These are phyloP conservation scores for Scaptomyza cyrtandrae DNA, from an alignment of 2,888 invertebrate species.

Conservation along the genomic window DNA sequence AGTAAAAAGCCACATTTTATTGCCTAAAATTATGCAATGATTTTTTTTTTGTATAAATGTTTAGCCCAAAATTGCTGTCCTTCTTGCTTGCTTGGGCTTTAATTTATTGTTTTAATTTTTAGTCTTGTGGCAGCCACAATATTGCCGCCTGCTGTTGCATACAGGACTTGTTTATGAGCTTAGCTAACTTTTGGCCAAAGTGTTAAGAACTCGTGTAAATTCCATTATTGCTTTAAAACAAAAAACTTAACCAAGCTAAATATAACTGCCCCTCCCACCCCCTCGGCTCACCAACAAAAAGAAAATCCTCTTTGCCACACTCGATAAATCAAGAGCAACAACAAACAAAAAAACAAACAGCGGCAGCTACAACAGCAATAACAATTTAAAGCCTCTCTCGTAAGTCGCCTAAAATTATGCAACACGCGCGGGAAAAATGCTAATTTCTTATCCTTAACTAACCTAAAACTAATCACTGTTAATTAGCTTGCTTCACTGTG, in stretches of 20 bases:
- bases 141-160: conserved; percentile 46
- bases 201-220: conserved; percentile 78
- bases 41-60: conserved; percentile 4
- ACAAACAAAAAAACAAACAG: conserved; percentile 7
- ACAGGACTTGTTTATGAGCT: conserved; percentile 16
- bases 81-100: conserved; percentile 11
- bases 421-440: conserved; percentile 66
- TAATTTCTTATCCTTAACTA: conserved; percentile 47
- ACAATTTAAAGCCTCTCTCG: conserved; percentile 60
- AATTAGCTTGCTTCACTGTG: conserved; percentile 58
- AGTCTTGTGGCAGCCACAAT: conserved; percentile 59
- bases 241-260: conserved; percentile 29
- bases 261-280: neutral
- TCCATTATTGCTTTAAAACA: conserved; percentile 59
- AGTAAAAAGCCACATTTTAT: conserved; percentile 58
- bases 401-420: conserved; percentile 61
- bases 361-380: conserved; percentile 17
- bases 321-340: conserved; percentile 61
- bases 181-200: conserved; percentile 59
- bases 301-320: conserved; percentile 30
- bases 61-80: neutral
- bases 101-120: conserved; percentile 77
- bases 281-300: neutral
- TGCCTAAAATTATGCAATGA: conserved; percentile 53
- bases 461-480: conserved; percentile 65